These are phyloP conservation scores for Oryzias sinensis DNA, from an alignment of 2,797 vertebrate species.

Conservation along the genomic window DNA sequence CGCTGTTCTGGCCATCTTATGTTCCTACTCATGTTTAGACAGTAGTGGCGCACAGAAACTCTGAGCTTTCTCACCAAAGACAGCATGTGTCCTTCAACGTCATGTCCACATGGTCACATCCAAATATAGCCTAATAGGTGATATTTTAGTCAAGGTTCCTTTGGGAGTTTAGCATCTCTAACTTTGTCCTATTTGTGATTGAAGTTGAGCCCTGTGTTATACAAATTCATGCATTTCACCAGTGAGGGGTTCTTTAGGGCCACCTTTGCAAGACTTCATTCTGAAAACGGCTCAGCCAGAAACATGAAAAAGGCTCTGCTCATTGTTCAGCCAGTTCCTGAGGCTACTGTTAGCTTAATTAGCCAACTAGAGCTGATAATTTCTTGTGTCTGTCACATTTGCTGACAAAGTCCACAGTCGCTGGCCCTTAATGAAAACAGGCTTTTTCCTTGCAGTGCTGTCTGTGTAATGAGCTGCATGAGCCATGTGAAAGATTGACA, in stretches of 20 bases:
- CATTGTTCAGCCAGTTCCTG: constrained; percentile 2
- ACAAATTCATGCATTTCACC: background rate
- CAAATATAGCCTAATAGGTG: background rate
- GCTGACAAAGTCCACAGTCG: background rate
- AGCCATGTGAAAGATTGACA: background rate
- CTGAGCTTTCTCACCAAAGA: background rate
- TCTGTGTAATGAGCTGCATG: background rate
- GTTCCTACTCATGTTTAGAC: too few species aligned
- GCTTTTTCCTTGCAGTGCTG: background rate
- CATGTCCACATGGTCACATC: background rate
- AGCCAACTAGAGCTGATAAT: constrained; percentile 7
- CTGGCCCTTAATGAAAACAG: constrained; percentile 6
- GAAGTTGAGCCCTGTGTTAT: background rate
- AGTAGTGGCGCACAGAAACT: too few species aligned
- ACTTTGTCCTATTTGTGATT: background rate
- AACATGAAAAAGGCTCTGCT: background rate
- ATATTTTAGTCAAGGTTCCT: background rate
- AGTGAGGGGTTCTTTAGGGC: background rate
- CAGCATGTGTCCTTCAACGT: background rate
- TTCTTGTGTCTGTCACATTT: constrained; percentile 4
- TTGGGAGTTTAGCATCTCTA: background rate
- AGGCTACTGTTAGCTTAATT: constrained; percentile 13
- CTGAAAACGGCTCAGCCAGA: background rate
- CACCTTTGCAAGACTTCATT: background rate
- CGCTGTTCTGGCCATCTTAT: too few species aligned